These are phyloP conservation scores for Nemotelus pantherinus DNA, from an alignment of 2,888 invertebrate species.

Conservation along the genomic window DNA sequence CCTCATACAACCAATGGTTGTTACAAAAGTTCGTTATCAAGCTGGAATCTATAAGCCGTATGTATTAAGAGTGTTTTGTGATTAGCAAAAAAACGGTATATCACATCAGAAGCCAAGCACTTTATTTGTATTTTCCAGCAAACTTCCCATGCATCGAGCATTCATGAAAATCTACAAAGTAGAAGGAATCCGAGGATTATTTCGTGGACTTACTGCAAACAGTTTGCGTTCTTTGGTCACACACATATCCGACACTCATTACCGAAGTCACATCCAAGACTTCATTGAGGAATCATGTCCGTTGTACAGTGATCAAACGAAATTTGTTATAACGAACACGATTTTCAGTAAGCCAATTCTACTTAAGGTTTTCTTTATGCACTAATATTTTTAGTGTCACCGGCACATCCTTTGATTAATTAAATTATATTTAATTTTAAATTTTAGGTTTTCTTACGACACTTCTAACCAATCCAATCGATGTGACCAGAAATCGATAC, in stretches of 20 bases:
- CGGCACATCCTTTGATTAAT: neutral
- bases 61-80: neutral
- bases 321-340: neutral
- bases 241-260: neutral
- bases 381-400: too few species aligned
- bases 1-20: constrained; percentile 2
- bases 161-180: neutral
- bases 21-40: constrained; percentile 20
- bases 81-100: too few species aligned
- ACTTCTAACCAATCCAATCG: neutral
- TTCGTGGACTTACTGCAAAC: constrained; percentile 14
- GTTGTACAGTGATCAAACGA: neutral
- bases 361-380: neutral
- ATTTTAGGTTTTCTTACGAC: neutral
- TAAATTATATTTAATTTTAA: neutral
- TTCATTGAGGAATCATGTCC: neutral
- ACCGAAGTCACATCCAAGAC: neutral
- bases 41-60: constrained; percentile 20
- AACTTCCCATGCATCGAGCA: neutral
- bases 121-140: neutral
- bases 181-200: constrained; percentile 10
- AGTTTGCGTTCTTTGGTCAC: neutral
- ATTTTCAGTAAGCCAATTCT: constrained; percentile 7
- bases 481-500: constrained; percentile 14
- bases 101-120: neutral